A percentile compares a stretch with the other conserved stretches of the same genome.
Evolutionary conservation across 92 coral and sea anemone genomes (phyloP).

Genomic region (Virgularia gustaviana): DNA sequence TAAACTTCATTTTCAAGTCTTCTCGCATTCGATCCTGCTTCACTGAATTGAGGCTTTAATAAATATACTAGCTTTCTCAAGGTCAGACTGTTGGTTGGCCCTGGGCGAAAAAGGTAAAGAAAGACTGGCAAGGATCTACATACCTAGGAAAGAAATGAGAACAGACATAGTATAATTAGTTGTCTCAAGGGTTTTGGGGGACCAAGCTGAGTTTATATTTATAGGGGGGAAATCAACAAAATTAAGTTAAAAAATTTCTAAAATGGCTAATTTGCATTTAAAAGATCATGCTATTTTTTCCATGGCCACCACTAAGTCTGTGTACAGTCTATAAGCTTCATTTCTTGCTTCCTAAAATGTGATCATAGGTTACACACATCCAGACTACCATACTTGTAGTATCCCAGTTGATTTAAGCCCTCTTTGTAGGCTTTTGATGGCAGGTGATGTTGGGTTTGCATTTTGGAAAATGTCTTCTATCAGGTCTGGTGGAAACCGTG

Average conservation of each 20-base stretch:
- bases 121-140: slow-evolving; percentile 36
- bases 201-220: neutral
- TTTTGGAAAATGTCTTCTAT: slow-evolving; percentile 13
- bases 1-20: slow-evolving; percentile 56
- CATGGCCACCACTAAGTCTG: too few species aligned
- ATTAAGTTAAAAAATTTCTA: too few species aligned
- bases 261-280: too few species aligned
- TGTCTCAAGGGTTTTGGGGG: neutral
- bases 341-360: too few species aligned
- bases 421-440: neutral
- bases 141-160: slow-evolving; percentile 8
- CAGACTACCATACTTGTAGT: too few species aligned
- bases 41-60: slow-evolving; percentile 31
- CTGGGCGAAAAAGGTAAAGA: slow-evolving; percentile 13
- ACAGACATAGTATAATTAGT: neutral
- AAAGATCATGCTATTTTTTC: too few species aligned
- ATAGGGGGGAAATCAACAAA: too few species aligned
- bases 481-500: slow-evolving; percentile 16
- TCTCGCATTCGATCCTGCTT: slow-evolving; percentile 28
- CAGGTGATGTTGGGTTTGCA: neutral
- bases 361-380: too few species aligned
- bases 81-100: slow-evolving; percentile 15
- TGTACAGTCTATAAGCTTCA: too few species aligned
- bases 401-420: neutral
- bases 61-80: slow-evolving; percentile 14